Conservation (phyloP, 2,113 vertebrate genomes). For the Okapia johnstoni region DNA sequence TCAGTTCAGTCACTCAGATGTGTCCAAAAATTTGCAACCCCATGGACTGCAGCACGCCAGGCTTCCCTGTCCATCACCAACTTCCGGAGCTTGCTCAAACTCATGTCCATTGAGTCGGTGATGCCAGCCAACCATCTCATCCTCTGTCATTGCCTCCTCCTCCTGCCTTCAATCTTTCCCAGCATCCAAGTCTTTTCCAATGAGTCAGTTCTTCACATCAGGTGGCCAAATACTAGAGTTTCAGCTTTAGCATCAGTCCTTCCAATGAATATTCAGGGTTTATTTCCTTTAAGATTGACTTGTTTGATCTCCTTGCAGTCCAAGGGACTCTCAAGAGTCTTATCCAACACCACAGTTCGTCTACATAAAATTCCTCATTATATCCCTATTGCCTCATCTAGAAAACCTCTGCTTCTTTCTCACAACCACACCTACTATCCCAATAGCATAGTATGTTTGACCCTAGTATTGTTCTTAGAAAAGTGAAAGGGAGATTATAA, state of each 20-base stretch:
- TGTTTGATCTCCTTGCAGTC: not conserved
- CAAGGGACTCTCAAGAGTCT: not conserved
- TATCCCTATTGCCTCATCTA: not conserved
- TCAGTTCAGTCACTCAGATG: not conserved
- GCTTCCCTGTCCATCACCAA: not conserved
- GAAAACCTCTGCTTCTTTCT: not conserved
- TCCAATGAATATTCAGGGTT: not conserved
- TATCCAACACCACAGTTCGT: not conserved
- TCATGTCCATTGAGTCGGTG: not conserved
- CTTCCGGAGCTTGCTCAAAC: not conserved
- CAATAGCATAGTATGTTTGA: not conserved
- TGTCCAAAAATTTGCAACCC: not conserved
- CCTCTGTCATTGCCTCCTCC: not conserved
- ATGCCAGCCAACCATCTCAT: not conserved
- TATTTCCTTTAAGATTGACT: not conserved
- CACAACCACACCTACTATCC: not conserved
- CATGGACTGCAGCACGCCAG: not conserved
- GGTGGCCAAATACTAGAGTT: not conserved
- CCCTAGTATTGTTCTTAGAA: not conserved
- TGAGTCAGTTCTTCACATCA: not conserved
- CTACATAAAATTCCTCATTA: not conserved
- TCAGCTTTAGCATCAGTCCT: not conserved
- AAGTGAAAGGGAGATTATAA: not conserved
- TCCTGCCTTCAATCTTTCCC: not conserved
- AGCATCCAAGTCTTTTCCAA: not conserved